phyloP scores from a whole-genome alignment of 2,113 vertebrate species.

The Gambusia affinis region DNA sequence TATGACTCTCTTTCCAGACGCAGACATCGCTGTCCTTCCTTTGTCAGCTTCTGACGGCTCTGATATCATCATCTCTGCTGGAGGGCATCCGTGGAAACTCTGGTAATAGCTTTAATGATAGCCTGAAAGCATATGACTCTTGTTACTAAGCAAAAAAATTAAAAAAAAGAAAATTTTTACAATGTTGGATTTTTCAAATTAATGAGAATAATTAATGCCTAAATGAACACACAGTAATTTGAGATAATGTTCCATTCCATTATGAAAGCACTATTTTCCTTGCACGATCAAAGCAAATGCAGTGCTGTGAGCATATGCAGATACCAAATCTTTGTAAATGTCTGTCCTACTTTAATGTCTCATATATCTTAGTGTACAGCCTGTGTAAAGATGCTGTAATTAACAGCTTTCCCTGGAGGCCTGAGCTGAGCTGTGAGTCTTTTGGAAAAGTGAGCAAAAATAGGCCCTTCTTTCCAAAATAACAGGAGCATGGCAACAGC shows the following conservation, averaged over 20 bases:
- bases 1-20: slow-evolving; percentile 17
- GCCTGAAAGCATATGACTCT: slow-evolving; percentile 28
- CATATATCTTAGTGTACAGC: slow-evolving; percentile 43
- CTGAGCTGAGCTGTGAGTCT: slow-evolving; percentile 31
- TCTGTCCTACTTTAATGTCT: slow-evolving; percentile 46
- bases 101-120: slow-evolving; percentile 55
- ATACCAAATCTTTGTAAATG: slow-evolving; percentile 26
- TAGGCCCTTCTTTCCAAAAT: slow-evolving; percentile 36
- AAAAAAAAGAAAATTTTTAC: slow-evolving; percentile 19
- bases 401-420: slow-evolving; percentile 38
- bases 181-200: slow-evolving; percentile 19
- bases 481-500: slow-evolving; percentile 31
- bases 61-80: slow-evolving; percentile 42
- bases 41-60: slow-evolving; percentile 21
- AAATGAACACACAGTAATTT: slow-evolving; percentile 28
- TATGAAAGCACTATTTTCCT: slow-evolving; percentile 17
- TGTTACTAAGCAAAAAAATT: slow-evolving; percentile 28
- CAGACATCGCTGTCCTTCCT: slow-evolving; percentile 32
- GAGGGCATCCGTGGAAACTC: slow-evolving; percentile 31
- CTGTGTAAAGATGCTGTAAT: slow-evolving; percentile 50
- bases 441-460: slow-evolving; percentile 24
- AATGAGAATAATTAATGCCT: slow-evolving; percentile 22
- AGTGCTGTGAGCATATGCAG: slow-evolving; percentile 33
- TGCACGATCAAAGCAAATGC: slow-evolving; percentile 10
- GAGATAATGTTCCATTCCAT: slow-evolving; percentile 32